A percentile compares a stretch with the other conserved stretches of the same genome.
These are phyloP conservation scores for Apotomis betuletana DNA, from an alignment of 2,888 invertebrate genomes.

Conservation along the genomic window DNA sequence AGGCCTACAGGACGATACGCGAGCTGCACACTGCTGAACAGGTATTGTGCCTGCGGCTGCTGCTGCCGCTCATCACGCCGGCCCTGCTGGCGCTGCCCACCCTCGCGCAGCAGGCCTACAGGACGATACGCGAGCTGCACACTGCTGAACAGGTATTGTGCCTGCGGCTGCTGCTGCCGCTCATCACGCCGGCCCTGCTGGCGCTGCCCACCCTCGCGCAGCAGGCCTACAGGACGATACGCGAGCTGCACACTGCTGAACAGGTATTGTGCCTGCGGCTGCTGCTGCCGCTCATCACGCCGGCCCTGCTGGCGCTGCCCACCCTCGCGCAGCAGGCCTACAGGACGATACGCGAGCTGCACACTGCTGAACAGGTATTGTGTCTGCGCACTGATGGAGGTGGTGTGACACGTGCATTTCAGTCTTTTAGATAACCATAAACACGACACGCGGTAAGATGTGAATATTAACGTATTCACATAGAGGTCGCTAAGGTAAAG, in stretches of 20 bases:
- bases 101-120: conserved; percentile 70
- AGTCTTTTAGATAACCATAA: too few species aligned
- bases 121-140: conserved; percentile 67
- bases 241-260: conserved; percentile 68
- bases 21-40: conserved; percentile 70
- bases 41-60: conserved; percentile 62
- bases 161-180: conserved; percentile 54
- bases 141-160: conserved; percentile 53
- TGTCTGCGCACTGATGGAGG: too few species aligned
- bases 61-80: conserved; percentile 62
- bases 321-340: conserved; percentile 45
- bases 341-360: conserved; percentile 48
- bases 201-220: conserved; percentile 69
- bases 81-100: conserved; percentile 65
- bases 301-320: conserved; percentile 57
- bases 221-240: conserved; percentile 71
- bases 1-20: conserved; percentile 72
- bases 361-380: conserved; percentile 45
- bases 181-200: conserved; percentile 19
- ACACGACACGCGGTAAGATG: too few species aligned
- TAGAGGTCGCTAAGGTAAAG: too few species aligned
- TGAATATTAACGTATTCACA: too few species aligned
- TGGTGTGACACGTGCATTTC: too few species aligned
- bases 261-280: conserved; percentile 61
- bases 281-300: conserved; percentile 50